These are phyloP conservation scores for Oreochromis aureus DNA, from an alignment of 2,113 vertebrate genomes.

Conservation along the genomic window DNA sequence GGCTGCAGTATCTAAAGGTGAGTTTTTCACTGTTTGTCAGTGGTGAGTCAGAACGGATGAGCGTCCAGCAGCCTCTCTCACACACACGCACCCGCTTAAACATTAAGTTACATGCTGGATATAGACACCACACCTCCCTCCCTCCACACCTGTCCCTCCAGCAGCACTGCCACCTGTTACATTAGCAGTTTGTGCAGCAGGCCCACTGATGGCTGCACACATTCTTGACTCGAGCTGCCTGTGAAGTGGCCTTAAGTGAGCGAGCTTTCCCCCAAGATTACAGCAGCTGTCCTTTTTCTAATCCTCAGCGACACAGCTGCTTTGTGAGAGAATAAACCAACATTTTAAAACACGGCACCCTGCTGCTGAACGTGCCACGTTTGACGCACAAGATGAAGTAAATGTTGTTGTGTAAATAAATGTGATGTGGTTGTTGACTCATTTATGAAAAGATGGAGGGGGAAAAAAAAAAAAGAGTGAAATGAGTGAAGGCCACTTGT, in stretches of 20 bases:
- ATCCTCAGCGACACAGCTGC: conserved; percentile 17
- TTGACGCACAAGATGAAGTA: not conserved
- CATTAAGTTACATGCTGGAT: not conserved
- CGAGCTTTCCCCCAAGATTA: conserved; percentile 9
- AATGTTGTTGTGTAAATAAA: not conserved
- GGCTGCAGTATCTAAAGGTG: conserved; percentile 94
- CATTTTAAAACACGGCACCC: conserved; percentile 26
- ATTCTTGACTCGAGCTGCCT: conserved; percentile 12
- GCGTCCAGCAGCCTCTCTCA: not conserved
- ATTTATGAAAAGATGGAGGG: not conserved
- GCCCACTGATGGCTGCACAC: not conserved
- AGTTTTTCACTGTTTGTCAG: not conserved
- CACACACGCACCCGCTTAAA: not conserved
- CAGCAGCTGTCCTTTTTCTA: conserved; percentile 52
- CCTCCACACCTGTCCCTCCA: conserved; percentile 37
- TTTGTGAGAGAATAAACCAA: not conserved
- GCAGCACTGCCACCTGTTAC: conserved; percentile 55
- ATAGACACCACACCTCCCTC: not conserved
- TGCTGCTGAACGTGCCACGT: not conserved
- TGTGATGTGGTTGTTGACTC: not conserved
- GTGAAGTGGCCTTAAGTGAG: conserved; percentile 28
- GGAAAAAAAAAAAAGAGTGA: not conserved
- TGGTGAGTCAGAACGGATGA: not conserved
- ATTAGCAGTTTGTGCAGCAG: conserved; percentile 10
- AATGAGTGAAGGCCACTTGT: not conserved